Evolutionary conservation across 1,140 invertebrate genomes (phyloP).

Genomic region (Stenopsyche tienmushanensis): DNA sequence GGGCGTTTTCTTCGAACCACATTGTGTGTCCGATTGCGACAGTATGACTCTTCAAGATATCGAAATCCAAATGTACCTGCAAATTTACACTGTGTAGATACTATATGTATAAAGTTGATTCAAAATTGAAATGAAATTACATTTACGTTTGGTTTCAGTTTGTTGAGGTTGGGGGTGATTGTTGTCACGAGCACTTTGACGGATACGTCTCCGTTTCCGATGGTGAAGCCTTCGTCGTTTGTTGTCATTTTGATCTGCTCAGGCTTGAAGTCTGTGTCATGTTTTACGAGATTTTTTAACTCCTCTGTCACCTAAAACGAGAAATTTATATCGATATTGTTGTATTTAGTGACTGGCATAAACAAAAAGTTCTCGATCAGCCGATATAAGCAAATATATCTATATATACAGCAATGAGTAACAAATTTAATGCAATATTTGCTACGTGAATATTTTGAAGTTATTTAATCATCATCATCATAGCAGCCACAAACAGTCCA

Average conservation of each 20-base stretch:
- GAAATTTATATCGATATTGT: too few species aligned
- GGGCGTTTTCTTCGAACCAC: constrained; percentile 99
- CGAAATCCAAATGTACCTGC: constrained; percentile 79
- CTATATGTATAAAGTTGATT: too few species aligned
- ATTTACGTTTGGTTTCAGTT: constrained; percentile 79
- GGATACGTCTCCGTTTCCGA: constrained; percentile 77
- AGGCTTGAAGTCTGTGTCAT: constrained; percentile 60
- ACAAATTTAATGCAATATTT: too few species aligned
- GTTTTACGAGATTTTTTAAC: constrained; percentile 68
- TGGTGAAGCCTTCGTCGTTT: constrained; percentile 81
- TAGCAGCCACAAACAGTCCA: too few species aligned
- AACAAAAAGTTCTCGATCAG: background rate
- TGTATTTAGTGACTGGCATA: background rate
- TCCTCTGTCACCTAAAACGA: constrained; percentile 63
- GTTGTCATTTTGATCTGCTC: constrained; percentile 63
- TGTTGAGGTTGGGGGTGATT: constrained; percentile 88
- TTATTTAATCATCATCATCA: too few species aligned
- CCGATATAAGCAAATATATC: background rate
- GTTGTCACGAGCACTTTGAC: constrained; percentile 91
- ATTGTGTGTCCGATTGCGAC: constrained; percentile 92
- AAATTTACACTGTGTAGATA: too few species aligned
- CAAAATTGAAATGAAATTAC: constrained; percentile 1
- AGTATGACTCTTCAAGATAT: constrained; percentile 84
- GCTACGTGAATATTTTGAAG: too few species aligned
- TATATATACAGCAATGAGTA: background rate